Base-by-base conservation (phyloP, 53 echinoderm and acorn worm genomes). In the Arbacia lixula region DNA sequence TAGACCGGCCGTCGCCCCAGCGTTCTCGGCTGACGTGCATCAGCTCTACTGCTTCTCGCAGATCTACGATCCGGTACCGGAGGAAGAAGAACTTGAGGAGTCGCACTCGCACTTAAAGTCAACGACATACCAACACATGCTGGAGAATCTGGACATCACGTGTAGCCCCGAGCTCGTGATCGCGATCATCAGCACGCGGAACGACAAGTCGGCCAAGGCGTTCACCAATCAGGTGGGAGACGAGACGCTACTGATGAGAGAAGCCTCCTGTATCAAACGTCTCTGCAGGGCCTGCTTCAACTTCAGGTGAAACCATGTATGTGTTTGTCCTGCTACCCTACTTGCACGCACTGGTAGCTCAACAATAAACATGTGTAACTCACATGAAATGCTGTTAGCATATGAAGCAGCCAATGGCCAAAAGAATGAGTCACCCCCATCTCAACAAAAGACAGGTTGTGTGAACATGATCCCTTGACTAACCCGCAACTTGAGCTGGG, bases 11-110 rank as follows among this genome's bases (percentile, higher is more conserved):
- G 28, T 46, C 16, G 63, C 39, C 17, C 46, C 50, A 6, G 60
- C 79, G 20, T 81, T 64, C 33, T 30, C 31, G 1, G 49, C 63
- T 0, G 64, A 81, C 22, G 28, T 49, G 3, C 82, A 81, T 62
- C 82, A 81, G 64, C 82, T 81, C 32, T 81, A 64, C 64, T 81
- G 79, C 79, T 81, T 81, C 82, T 62, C 82, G 0, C 82, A 81
- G 21, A 34, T 81, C 46, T 81, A 81, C 32, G 63, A 81, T 49
- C 6, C 34, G 11, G 29, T 51, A 17, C 21, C 46, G 3, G 28
- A 81, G 50, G 25, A 8, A 28, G 82, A 20, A 19, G 56, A 76
- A 30, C 43, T 46, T 2, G 17, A n/a, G 24, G 53, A 34, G 20
- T 24, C 36, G 4, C 31, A 16, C 10, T 57, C 58, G 58, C 6